Percentiles rank a stretch among this genome's conserved stretches.
phyloP scores from a whole-genome alignment of 92 coral and sea anemone species.

The Siderastrea siderea region DNA sequence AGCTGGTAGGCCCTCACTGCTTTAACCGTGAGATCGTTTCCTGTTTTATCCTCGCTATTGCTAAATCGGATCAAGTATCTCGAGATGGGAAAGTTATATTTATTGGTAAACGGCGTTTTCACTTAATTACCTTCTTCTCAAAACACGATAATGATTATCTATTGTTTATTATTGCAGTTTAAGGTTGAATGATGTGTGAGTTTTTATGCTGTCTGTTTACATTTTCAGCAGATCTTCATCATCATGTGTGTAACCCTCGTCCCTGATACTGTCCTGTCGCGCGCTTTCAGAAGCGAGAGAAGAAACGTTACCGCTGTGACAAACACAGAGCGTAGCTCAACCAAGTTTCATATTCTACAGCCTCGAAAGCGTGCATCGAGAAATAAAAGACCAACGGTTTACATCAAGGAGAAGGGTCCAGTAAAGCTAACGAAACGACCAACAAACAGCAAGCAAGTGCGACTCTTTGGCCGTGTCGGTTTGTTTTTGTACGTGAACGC shows the following conservation, averaged over 20 bases:
- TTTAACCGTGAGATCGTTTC: background rate
- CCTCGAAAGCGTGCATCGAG: background rate
- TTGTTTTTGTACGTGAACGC: conserved; percentile 75
- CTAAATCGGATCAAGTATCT: conserved; percentile 26
- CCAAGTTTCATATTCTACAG: background rate
- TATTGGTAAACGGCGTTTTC: conserved; percentile 27
- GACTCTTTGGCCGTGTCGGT: conserved; percentile 86
- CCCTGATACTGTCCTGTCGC: background rate
- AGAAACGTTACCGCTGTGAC: background rate
- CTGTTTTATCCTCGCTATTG: background rate
- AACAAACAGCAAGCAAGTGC: conserved; percentile 61
- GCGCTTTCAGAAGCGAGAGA: background rate
- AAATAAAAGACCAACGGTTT: conserved; percentile 8
- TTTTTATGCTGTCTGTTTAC: background rate
- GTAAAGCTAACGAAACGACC: conserved; percentile 34
- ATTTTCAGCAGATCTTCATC: conserved; percentile 22
- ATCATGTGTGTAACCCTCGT: background rate
- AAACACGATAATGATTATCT: conserved; percentile 9
- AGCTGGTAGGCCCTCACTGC: background rate
- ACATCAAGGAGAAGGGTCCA: background rate
- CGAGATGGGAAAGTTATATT: conserved; percentile 30
- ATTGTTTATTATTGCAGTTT: conserved; percentile 7
- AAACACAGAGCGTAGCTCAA: background rate
- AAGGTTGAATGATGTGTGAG: background rate
- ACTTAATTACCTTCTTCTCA: conserved; percentile 1